Evolutionary conservation across 2,797 vertebrate species (phyloP), one percentile per base, ranked within the genome.

Genomic region (Lithobates pipiens): DNA sequence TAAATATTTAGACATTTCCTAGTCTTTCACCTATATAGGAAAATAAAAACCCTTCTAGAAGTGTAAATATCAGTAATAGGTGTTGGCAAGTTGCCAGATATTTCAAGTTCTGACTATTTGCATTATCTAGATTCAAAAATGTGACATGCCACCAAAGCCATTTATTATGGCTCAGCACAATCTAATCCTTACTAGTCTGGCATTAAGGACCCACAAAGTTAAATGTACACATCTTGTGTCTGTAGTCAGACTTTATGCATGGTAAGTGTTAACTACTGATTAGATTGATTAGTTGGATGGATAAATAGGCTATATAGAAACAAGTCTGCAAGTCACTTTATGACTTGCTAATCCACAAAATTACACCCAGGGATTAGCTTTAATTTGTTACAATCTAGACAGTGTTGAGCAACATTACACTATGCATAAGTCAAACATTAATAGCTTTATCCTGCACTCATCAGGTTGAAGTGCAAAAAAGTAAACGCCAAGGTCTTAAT

Each of bases 131-230:
- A n/a, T n/a, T 23, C 23, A 16, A 2, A 8, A 71, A 32, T n/a
- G 16, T 73, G 79, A n/a, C 79, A 32, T 3, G 1, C 0, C 5
- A 69, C 70, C 71, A 46, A 18, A 7, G 10, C 6, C n/a, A 46
- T 34, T 54, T 42, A 63, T 67, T 21, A 32, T 32, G 44, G 10
- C 63, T 76, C 73, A 83, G 73, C 61, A 83, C 27, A 72, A 72
- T 39, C 57, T 63, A 44, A 57, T 4, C 65, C 16, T 46, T 18
- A 23, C 46, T 16, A 50, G 46, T 46, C 13, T 5, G 29, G n/a
- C 10, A 16, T 25, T n/a, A 50, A 34, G 10, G 18, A 65, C 54
- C 46, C 0, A 71, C 42, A 50, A 5, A 16, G 10, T 44, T 50
- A 15, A 50, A 46, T 10, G 11, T 16, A 18, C 15, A 15, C 2